Base-by-base conservation (phyloP, 2,888 invertebrate species). In the Idaea biselata region DNA sequence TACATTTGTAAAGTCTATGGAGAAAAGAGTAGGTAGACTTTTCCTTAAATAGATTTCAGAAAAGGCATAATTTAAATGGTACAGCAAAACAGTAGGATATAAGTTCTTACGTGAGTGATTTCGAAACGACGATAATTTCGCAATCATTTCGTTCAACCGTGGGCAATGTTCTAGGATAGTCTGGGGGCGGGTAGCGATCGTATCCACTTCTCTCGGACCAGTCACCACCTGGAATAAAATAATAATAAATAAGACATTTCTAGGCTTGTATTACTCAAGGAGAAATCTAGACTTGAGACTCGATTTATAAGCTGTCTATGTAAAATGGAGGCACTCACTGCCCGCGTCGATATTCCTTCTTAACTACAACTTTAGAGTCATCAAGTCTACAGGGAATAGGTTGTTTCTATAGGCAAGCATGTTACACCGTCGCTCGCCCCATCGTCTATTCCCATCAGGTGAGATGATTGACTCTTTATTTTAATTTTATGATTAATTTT, bases 111-210 rank as follows among this genome's bases (percentile, higher is more conserved):
- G 97, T 97, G 61, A 97, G 93, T 7, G 93, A 86, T 83, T 96
- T 96, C 59, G 96, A 96, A 4, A 97, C 95, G 3, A 97, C 97
- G 76, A 98, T 97, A 62, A 98, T 97, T 90, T 98, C 97, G 84
- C 97, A 97, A 81, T 98, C 98, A 82, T 97, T 97, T 72, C 95
- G 94, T 67, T 96, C 96, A 0, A 94, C 80, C 0, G 89, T 85
- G 5, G 91, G 89, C 53, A 90, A 64, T 0, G 85, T 76, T 58
- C 91, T 77, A 0, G 88, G 83, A 67, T 88, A 91, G n/a, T 91
- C 89, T 0, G 74, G 73, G 55, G 79, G 80, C 8, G 78, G 70
- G 65, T 83, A 92, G 14, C 88, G 83, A 18, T 88, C 89, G 64
- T 81, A 92, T 3, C 75, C 76, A 2, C 75, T 77, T 16, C 88